Evolutionary conservation across 30 jellyfish, hydroid and myxozoan genomes (phyloP), one percentile per base, ranked within the genome.

Genomic region (Hydractinia echinata): DNA sequence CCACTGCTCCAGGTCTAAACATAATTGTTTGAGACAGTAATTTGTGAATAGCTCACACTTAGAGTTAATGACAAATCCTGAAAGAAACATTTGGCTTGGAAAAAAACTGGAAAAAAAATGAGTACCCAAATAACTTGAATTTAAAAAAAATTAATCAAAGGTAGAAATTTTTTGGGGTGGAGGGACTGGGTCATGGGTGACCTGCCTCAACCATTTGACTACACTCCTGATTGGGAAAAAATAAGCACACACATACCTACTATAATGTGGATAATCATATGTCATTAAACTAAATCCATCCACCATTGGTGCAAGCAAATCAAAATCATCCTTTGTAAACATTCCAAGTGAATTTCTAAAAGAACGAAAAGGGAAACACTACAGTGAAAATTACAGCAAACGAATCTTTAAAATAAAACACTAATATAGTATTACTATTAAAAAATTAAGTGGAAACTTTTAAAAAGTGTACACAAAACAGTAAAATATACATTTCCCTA

Each of bases 241-340:
- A 14, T 11, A 30, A 13, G 18, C 14, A 56, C 14, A 5, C 50
- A 77, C 84, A 8, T 74, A 94, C 99, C 90, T 88, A 58, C 97
- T 96, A 76, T 89, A 95, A 81, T 89, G 70, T 0, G 97, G 97
- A 54, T 94, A 94, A 82, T 94, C 99, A 77, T 94, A 94, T 79
- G 99, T 94, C 99, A 94, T 94, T 87, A 94, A 48, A 72, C 99
- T 94, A 67, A 94, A 83, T 4, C 89, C 93, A 79, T 93, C 99
- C 51, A 93, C 99, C 55, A 93, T 89, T n/a, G 99, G 96, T 19
- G 95, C 82, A 61, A 93, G 67, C 66, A 93, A 52, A 76, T 93
- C 99, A 69, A 84, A 93, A 64, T 93, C 99, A 19, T 93, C 96
- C 58, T 82, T 84, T 8, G 95, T 20, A 71, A 93, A 93, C 95